phyloP scores from a whole-genome alignment of 2,113 vertebrate species.

The Butorides virescens region DNA sequence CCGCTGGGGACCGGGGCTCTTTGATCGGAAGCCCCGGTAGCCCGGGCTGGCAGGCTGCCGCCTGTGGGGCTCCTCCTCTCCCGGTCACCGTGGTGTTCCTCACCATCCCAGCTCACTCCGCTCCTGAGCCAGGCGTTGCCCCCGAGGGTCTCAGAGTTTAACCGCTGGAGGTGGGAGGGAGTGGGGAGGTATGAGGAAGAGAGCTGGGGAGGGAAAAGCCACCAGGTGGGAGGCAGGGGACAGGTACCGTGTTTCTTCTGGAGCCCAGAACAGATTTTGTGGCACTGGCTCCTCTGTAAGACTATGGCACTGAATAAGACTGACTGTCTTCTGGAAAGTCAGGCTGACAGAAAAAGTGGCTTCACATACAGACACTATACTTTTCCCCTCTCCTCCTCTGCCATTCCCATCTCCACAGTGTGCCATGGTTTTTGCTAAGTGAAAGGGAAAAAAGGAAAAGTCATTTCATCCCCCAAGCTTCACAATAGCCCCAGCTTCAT shows the following conservation, averaged over 20 bases:
- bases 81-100: neutral
- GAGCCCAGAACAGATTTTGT: neutral
- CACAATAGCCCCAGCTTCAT: accelerated
- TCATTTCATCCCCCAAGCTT: neutral
- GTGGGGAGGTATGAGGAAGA: neutral
- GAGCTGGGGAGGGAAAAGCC: neutral
- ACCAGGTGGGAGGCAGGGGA: neutral
- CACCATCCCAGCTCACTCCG: neutral
- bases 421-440: neutral
- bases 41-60: accelerated
- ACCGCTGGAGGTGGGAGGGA: neutral
- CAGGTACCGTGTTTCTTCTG: neutral
- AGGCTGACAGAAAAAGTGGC: neutral
- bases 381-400: neutral
- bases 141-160: neutral
- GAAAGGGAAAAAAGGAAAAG: neutral
- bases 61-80: neutral
- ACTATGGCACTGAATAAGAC: neutral
- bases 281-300: neutral
- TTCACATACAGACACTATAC: neutral
- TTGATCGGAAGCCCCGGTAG: neutral
- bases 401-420: neutral
- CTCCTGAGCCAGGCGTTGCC: neutral
- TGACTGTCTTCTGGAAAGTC: neutral
- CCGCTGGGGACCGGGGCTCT: neutral